phyloP scores from a whole-genome alignment of 2,113 vertebrate genomes.

The Jacana jacana region DNA sequence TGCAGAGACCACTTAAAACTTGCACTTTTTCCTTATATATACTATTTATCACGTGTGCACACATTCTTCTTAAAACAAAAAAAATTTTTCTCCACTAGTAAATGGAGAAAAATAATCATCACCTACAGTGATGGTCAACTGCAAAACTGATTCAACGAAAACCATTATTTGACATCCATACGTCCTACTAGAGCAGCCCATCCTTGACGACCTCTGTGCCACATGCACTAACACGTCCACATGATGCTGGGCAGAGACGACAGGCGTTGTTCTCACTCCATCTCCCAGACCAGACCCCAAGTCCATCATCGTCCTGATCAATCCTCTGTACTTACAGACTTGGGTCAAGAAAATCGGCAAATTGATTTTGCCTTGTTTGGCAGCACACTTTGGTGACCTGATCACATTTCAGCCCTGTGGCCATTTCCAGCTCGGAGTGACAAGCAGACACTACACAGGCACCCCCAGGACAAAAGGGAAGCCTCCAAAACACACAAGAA shows the following conservation, averaged over 20 bases:
- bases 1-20: not conserved
- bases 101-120: not conserved
- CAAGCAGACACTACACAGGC: not conserved
- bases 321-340: not conserved
- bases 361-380: not conserved
- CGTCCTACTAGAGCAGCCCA: not conserved
- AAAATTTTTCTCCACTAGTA: not conserved
- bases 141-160: not conserved
- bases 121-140: not conserved
- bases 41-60: not conserved
- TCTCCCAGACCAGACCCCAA: not conserved
- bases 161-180: not conserved
- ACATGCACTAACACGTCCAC: accelerated
- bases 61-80: not conserved
- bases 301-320: not conserved
- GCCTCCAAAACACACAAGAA: not conserved
- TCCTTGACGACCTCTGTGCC: not conserved
- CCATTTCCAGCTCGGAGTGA: not conserved
- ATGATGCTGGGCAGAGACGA: not conserved
- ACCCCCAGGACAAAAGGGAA: accelerated
- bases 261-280: not conserved
- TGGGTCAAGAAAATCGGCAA: not conserved
- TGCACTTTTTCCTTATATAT: not conserved
- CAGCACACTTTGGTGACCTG: not conserved
- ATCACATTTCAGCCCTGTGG: not conserved